Evolutionary conservation across 2,797 vertebrate genomes (phyloP), one percentile per base, ranked within the genome.

Genomic region (Danio jaintianensis): DNA sequence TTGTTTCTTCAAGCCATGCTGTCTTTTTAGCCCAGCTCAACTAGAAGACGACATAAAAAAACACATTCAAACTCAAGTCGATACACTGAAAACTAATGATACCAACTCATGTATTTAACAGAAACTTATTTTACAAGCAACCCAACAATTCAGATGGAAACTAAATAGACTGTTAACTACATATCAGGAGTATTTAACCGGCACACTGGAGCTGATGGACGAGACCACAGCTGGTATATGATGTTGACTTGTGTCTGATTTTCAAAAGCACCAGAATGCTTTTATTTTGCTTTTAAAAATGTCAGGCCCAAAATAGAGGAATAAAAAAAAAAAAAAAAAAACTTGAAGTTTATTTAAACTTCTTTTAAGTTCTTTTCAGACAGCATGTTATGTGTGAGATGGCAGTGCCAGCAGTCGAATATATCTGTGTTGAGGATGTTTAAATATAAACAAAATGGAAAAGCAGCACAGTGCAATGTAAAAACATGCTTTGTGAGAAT

Each of bases 11-110:
- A 66, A 94, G 78, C 92, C 93, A 95, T 7, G 88, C 89, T 4
- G 92, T 85, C 84, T 89, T 91, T 75, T 93, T 94, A 22, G 89
- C 89, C 92, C 93, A 94, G 58, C 87, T 87, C 83, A 94, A 47
- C 93, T 95, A 85, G 8, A 84, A 45, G 80, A 86, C 12, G 68
- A 79, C 7, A 55, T 56, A 52, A 56, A 67, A 4, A 52, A 53
- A 42, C 38, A 18, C 2, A 29, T 22, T n/a, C 0, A 61, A 15
- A 61, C 3, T 16, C 2, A 67, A 48, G 22, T 47, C 11, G 7
- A n/a, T n/a, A 36, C 20, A 48, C 9, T 29, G 16, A 68, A 67
- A 36, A 36, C 56, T 12, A 58, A 58, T 22, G 22, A 29, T 58
- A 29, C 55, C 55, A 58, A 20, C 18, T 22, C 2, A 22, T 20